phyloP scores from a whole-genome alignment of 2,888 invertebrate species.

The Heteromurus nitidus region DNA sequence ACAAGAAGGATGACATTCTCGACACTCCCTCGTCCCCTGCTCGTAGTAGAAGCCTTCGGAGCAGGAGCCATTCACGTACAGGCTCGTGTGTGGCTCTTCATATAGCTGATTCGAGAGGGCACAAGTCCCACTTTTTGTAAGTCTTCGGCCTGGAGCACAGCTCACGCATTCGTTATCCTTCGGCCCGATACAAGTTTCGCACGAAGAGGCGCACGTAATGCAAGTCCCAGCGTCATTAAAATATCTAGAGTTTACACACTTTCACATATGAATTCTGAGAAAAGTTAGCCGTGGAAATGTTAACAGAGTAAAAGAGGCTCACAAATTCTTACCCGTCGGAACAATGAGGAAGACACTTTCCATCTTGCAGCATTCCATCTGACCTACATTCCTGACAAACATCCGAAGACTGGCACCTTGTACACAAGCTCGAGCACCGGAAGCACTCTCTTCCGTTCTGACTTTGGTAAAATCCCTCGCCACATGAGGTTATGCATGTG shows the following conservation, averaged over 20 bases:
- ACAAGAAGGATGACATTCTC: constrained; percentile 92
- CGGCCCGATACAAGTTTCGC: constrained; percentile 90
- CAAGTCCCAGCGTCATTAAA: constrained; percentile 90
- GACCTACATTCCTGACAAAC: constrained; percentile 88
- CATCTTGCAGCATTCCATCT: constrained; percentile 86
- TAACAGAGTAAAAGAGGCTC: no score
- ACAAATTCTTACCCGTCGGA: constrained; percentile 79
- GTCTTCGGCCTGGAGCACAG: constrained; percentile 87
- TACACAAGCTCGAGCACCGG: constrained; percentile 69
- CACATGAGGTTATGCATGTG: constrained; percentile 64
- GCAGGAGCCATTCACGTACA: constrained; percentile 82
- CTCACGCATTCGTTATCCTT: constrained; percentile 89
- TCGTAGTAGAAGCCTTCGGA: constrained; percentile 86
- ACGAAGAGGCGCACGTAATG: constrained; percentile 88
- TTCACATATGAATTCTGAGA: no score
- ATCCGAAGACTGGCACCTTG: constrained; percentile 79
- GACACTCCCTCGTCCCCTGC: constrained; percentile 86
- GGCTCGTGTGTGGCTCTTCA: constrained; percentile 24
- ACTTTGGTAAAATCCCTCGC: constrained; percentile 65
- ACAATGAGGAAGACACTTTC: constrained; percentile 87
- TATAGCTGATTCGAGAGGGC: constrained; percentile 14
- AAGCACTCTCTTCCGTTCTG: constrained; percentile 68
- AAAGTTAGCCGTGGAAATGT: no score
- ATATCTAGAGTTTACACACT: constrained; percentile 80
- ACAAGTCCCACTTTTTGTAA: constrained; percentile 87